Conservation (phyloP, 1,140 invertebrate species). For the Olivierus martensii region DNA sequence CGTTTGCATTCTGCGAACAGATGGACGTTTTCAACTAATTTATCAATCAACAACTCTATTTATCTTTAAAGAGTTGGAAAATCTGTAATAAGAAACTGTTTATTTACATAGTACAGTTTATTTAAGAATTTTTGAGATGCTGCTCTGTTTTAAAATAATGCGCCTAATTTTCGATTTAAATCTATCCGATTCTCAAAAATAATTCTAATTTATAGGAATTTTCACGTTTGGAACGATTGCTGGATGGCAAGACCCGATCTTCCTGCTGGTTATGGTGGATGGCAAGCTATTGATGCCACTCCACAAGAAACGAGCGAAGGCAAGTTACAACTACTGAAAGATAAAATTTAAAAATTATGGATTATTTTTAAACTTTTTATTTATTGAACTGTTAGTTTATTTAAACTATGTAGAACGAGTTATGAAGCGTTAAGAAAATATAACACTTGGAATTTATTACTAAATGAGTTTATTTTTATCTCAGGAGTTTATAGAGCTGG, state of each 20-base stretch:
- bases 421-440: neutral
- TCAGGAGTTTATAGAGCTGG: conserved; percentile 36
- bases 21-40: too few relatives aligned
- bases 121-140: too few relatives aligned
- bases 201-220: conserved; percentile 44
- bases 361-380: neutral
- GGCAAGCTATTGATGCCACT: conserved; percentile 27
- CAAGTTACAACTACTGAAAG: conserved; percentile 16
- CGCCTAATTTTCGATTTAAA: too few relatives aligned
- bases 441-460: neutral
- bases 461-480: neutral
- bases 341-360: neutral
- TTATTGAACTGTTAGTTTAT: too few relatives aligned
- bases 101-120: too few relatives aligned
- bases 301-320: conserved; percentile 25
- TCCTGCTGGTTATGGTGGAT: conserved; percentile 30
- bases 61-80: too few relatives aligned
- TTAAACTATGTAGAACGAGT: neutral
- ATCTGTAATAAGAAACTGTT: too few relatives aligned
- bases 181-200: neutral
- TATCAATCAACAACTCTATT: too few relatives aligned
- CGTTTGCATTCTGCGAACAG: too few relatives aligned
- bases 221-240: conserved; percentile 89
- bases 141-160: too few relatives aligned
- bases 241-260: conserved; percentile 77